Conservation (phyloP, 2,113 vertebrate genomes). For the Fregata magnificens region DNA sequence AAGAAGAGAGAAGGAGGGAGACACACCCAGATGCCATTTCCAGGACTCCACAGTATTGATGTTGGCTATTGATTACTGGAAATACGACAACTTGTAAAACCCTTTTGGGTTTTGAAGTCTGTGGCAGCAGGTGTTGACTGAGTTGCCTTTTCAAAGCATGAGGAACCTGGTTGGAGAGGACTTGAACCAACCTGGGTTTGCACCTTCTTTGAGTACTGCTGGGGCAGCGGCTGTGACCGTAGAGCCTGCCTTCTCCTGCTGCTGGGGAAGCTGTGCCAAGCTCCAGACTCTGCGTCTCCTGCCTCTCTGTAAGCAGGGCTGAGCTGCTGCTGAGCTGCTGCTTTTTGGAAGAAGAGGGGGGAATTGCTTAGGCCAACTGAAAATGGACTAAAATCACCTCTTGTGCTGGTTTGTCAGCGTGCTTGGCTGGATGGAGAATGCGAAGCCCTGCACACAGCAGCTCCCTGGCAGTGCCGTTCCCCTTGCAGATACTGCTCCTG, state of each 20-base stretch:
- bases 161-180: background rate
- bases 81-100: background rate
- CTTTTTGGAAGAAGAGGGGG: background rate
- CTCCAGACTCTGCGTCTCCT: background rate
- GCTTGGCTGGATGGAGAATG: background rate
- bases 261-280: background rate
- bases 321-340: background rate
- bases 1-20: background rate
- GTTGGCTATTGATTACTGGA: background rate
- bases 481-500: rapidly evolving
- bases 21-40: too few species aligned
- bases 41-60: background rate
- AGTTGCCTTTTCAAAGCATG: background rate
- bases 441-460: background rate
- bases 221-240: background rate
- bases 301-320: background rate
- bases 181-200: background rate
- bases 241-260: background rate
- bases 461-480: background rate
- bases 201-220: background rate
- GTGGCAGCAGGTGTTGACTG: background rate
- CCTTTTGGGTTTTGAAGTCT: background rate
- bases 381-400: background rate
- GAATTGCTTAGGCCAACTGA: background rate
- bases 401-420: background rate